Conservation (phyloP, 2,888 invertebrate species). For the Lottia gigantea region DNA sequence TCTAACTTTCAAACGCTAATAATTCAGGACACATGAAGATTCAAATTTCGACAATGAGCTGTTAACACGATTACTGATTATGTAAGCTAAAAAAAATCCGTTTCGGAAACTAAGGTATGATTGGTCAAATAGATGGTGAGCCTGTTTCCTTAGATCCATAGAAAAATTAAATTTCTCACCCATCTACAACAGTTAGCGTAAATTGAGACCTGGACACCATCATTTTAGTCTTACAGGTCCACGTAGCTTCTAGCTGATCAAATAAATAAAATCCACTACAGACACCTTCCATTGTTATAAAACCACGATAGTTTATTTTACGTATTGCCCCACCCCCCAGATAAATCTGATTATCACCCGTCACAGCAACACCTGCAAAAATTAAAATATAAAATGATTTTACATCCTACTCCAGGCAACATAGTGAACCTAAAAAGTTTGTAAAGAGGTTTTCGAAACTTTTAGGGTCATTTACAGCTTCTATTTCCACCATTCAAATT, state of each 20-base stretch:
- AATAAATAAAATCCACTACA: conserved; percentile 58
- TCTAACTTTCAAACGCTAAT: too few species aligned
- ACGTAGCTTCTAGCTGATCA: conserved; percentile 67
- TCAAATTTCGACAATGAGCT: too few species aligned
- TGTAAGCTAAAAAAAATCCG: too few species aligned
- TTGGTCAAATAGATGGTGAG: too few species aligned
- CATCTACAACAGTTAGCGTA: conserved; percentile 71
- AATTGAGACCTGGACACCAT: conserved; percentile 70
- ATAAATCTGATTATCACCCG: conserved; percentile 64
- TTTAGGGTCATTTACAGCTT: too few species aligned
- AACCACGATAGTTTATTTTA: conserved; percentile 63
- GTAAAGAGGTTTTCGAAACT: too few species aligned
- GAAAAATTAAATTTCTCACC: conserved; percentile 49
- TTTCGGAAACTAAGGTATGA: too few species aligned
- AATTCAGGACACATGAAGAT: too few species aligned
- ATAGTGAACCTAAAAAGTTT: too few species aligned
- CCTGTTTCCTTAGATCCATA: too few species aligned
- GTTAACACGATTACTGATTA: too few species aligned
- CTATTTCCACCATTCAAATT: too few species aligned
- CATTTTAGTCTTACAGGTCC: conserved; percentile 72
- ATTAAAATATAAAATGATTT: neutral
- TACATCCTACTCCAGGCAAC: neutral
- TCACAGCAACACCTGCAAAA: conserved; percentile 56
- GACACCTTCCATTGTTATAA: conserved; percentile 63
- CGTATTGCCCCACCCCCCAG: conserved; percentile 66